Percentiles rank a stretch among this genome's conserved stretches.
Conservation (phyloP, 2,797 vertebrate species). For the Cossypha polioptera region DNA sequence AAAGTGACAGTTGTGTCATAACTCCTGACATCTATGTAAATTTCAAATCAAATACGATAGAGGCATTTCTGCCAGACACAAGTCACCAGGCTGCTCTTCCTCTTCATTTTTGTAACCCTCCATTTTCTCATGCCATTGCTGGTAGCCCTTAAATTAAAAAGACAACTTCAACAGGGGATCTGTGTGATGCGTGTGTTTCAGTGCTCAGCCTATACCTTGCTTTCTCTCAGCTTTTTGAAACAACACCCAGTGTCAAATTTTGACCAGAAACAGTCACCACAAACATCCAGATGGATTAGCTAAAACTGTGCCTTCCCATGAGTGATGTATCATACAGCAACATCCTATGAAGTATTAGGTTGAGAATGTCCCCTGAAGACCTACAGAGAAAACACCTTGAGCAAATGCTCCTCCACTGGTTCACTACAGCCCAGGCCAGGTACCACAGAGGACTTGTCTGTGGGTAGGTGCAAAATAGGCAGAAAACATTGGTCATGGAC, state of each 20-base stretch:
- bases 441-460: constrained; percentile 49
- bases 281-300: not conserved
- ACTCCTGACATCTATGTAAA: constrained; percentile 54
- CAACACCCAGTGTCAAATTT: not conserved
- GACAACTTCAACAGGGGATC: not conserved
- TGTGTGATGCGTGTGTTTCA: not conserved
- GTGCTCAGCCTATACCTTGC: not conserved
- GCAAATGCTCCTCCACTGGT: not conserved
- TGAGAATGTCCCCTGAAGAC: not conserved
- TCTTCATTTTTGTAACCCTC: constrained; percentile 25
- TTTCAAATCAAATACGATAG: constrained; percentile 34
- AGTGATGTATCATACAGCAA: not conserved
- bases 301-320: not conserved
- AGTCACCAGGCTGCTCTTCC: constrained; percentile 32
- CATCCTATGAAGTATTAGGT: not conserved
- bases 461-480: constrained; percentile 58
- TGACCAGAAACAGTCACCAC: not conserved
- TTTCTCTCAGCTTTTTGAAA: not conserved
- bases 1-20: constrained; percentile 36
- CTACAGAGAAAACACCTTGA: not conserved
- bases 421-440: constrained; percentile 6
- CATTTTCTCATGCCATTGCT: constrained; percentile 7
- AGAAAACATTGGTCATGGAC: constrained; percentile 18
- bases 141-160: constrained; percentile 12
- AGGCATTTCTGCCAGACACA: constrained; percentile 42